Evolutionary conservation across 2,113 vertebrate genomes (phyloP), one percentile per base, ranked within the genome.

Genomic region (Mobula hypostoma): DNA sequence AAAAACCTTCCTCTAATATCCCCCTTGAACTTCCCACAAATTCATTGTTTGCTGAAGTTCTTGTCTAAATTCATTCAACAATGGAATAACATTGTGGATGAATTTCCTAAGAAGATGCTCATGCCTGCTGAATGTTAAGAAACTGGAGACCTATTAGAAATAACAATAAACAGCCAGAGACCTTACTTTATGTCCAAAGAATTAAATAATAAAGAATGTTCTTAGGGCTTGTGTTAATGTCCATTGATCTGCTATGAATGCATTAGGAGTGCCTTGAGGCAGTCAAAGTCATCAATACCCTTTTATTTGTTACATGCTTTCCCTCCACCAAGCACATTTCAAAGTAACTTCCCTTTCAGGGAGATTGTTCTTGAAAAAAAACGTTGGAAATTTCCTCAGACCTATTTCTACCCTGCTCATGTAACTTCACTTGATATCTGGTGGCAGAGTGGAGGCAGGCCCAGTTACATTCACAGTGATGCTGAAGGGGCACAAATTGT

Each of bases 181-280:
- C 91, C 70, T 93, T 93, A 93, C 56, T 93, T 93, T 93, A 93
- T 93, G 91, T 74, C 70, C 70, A 93, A 93, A 93, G 74, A 93
- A 93, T 93, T 93, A 93, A 93, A 93, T 93, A 93, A 93, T 93
- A 93, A 93, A 93, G 70, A 93, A 93, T 15, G 36, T 93, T 93
- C 91, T 93, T 72, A 93, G 76, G 91, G 91, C 70, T 93, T 93
- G 91, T 93, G 91, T 93, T 93, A 93, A 93, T 93, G 91, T 93
- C 91, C 91, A 93, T 93, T 93, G 91, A 93, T 93, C 91, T 74
- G 36, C 91, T 74, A 93, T 92, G 90, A 92, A 92, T 92, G 90
- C 90, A 72, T 93, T 93, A 93, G 76, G 68, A 74, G 68, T 72
- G 70, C 91, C 91, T 93, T 40, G 24, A 93, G 91, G 91, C 91